Percentiles rank a stretch among this genome's conserved stretches.
These are phyloP conservation scores for Forbesichthys agassizii DNA, from an alignment of 2,113 vertebrate species.

Conservation along the genomic window DNA sequence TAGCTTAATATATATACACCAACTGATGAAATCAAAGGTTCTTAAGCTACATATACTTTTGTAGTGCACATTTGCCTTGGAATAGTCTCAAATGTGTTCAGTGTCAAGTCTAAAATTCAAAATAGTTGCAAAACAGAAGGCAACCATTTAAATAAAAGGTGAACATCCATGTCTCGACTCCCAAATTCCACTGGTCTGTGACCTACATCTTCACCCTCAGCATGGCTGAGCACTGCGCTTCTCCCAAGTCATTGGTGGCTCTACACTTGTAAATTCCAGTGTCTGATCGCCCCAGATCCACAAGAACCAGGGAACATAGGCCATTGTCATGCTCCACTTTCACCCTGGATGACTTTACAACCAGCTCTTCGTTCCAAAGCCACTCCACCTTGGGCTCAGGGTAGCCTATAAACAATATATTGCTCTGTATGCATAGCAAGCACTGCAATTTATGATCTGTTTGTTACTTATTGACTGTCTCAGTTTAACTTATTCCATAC, in stretches of 20 bases:
- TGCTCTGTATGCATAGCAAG: neutral
- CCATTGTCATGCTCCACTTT: slow-evolving; percentile 67
- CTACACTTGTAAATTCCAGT: slow-evolving; percentile 75
- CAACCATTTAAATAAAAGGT: neutral
- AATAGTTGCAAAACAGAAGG: too few species aligned
- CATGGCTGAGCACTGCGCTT: slow-evolving; percentile 59
- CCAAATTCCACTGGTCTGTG: neutral
- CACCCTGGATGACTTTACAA: slow-evolving; percentile 52
- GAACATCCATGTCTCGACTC: neutral
- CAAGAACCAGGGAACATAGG: slow-evolving; percentile 69
- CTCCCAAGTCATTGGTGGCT: slow-evolving; percentile 65
- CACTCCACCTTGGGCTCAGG: slow-evolving; percentile 76
- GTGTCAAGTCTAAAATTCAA: too few species aligned
- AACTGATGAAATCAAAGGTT: too few species aligned
- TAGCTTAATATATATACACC: too few species aligned
- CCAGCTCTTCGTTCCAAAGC: slow-evolving; percentile 58
- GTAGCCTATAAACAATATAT: slow-evolving; percentile 64
- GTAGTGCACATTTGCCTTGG: too few species aligned
- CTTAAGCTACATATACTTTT: too few species aligned
- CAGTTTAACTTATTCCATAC: too few species aligned
- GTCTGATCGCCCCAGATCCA: slow-evolving; percentile 57
- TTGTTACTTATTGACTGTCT: too few species aligned
- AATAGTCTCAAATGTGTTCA: too few species aligned
- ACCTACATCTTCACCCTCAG: slow-evolving; percentile 46
- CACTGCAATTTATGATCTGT: too few species aligned